A percentile compares a stretch with the other conserved stretches of the same genome.
Conservation (phyloP, 2,797 vertebrate species). For the Crypturellus tataupa region DNA sequence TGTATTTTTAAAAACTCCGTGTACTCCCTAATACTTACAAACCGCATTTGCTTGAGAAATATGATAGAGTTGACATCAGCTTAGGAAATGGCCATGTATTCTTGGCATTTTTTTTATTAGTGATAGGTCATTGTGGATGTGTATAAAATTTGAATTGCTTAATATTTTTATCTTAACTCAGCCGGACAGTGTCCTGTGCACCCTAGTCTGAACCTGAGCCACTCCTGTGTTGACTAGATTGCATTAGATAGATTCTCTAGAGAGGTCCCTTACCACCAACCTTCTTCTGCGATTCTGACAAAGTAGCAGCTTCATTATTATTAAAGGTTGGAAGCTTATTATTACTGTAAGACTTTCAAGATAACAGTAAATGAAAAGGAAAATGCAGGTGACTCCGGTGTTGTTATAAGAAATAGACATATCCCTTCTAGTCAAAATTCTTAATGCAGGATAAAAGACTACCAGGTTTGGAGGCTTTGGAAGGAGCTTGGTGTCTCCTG, state of each 20-base stretch:
- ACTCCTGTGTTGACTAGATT: background rate
- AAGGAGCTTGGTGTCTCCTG: background rate
- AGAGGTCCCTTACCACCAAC: background rate
- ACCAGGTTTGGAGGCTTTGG: background rate
- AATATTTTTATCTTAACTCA: background rate
- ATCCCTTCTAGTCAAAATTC: background rate
- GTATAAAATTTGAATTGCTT: background rate
- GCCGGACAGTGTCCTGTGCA: background rate
- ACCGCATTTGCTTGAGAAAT: background rate
- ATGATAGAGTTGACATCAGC: background rate
- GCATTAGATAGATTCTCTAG: background rate
- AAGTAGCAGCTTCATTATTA: background rate
- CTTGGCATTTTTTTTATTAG: background rate
- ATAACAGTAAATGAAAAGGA: background rate
- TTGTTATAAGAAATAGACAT: background rate
- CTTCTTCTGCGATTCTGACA: background rate
- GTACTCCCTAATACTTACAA: background rate
- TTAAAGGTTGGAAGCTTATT: background rate
- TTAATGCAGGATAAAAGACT: background rate
- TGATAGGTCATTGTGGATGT: background rate
- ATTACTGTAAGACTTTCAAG: background rate
- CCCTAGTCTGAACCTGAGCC: background rate
- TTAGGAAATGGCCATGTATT: fast-evolving
- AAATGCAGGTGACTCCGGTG: background rate
- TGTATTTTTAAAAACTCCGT: background rate